Evolutionary conservation across 2,113 vertebrate species (phyloP).

Genomic region (Empidonax traillii): DNA sequence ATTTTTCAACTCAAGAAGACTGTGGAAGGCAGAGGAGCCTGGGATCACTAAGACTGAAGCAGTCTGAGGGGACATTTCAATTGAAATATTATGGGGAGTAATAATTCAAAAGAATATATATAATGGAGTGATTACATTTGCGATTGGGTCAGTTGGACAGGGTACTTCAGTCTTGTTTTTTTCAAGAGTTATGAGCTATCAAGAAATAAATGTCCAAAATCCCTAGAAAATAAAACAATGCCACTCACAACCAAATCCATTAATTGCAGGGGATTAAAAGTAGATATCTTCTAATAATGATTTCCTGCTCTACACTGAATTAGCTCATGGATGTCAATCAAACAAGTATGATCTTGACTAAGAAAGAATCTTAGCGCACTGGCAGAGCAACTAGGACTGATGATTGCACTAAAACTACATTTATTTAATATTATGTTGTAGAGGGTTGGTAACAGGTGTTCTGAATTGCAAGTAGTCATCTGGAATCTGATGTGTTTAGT

Average conservation of each 20-base stretch:
- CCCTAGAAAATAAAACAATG: background rate
- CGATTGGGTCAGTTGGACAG: background rate
- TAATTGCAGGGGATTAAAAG: background rate
- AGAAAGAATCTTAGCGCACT: background rate
- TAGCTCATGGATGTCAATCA: background rate
- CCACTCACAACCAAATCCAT: too few species aligned
- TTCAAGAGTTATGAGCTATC: background rate
- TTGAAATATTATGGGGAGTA: slow-evolving; percentile 32
- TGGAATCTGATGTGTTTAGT: background rate
- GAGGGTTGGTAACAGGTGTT: background rate
- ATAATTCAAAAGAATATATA: background rate
- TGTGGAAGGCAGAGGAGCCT: slow-evolving; percentile 43
- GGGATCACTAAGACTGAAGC: slow-evolving; percentile 58
- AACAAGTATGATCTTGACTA: background rate
- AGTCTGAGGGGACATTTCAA: slow-evolving; percentile 53
- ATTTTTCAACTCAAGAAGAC: slow-evolving; percentile 77
- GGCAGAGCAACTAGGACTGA: background rate
- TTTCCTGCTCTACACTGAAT: background rate
- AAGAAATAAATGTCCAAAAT: background rate
- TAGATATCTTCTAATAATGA: background rate
- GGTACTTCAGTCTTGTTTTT: background rate
- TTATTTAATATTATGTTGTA: background rate
- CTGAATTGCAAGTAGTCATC: background rate
- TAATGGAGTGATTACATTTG: slow-evolving; percentile 2
- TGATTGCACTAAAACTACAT: background rate